Evolutionary conservation across 2,797 vertebrate species (phyloP).

Genomic region (Takifugu ocellatus): DNA sequence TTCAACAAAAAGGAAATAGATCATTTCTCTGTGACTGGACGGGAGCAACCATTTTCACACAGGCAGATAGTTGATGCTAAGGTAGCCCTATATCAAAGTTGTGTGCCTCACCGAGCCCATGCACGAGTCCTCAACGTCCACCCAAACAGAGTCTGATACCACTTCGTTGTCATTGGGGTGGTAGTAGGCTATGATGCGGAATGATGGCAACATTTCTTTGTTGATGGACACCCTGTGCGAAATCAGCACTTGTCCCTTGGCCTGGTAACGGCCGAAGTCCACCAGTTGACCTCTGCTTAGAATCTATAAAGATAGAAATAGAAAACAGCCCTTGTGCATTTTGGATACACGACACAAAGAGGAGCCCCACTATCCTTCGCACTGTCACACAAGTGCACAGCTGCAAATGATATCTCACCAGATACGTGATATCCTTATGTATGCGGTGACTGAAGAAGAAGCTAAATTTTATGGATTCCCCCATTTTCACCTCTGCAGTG

Average conservation of each 20-base stretch:
- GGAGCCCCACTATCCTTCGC: too few relatives aligned
- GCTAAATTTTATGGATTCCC: slow-evolving; percentile 67
- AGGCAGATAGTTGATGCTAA: neutral
- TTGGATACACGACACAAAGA: neutral
- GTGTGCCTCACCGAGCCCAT: slow-evolving; percentile 77
- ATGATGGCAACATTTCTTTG: slow-evolving; percentile 81
- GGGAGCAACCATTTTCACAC: too few relatives aligned
- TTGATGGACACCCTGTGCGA: slow-evolving; percentile 66
- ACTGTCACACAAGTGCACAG: neutral
- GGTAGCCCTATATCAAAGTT: neutral
- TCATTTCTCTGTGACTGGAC: too few relatives aligned
- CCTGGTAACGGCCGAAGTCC: slow-evolving; percentile 25
- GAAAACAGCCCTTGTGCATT: neutral
- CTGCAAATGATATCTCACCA: slow-evolving; percentile 69
- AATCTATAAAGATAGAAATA: slow-evolving; percentile 61
- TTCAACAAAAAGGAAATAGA: neutral
- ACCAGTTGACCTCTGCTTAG: slow-evolving; percentile 79
- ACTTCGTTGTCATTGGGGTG: slow-evolving; percentile 56
- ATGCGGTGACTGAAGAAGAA: slow-evolving; percentile 55
- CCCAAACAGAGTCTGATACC: slow-evolving; percentile 85
- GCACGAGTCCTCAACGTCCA: slow-evolving; percentile 82
- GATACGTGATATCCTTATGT: slow-evolving; percentile 75
- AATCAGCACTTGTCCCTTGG: slow-evolving; percentile 64
- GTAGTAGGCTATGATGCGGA: slow-evolving; percentile 83
- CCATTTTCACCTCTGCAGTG: slow-evolving; percentile 49